phyloP scores from a whole-genome alignment of 1,140 invertebrate genomes.

The Drosophila cardini region DNA sequence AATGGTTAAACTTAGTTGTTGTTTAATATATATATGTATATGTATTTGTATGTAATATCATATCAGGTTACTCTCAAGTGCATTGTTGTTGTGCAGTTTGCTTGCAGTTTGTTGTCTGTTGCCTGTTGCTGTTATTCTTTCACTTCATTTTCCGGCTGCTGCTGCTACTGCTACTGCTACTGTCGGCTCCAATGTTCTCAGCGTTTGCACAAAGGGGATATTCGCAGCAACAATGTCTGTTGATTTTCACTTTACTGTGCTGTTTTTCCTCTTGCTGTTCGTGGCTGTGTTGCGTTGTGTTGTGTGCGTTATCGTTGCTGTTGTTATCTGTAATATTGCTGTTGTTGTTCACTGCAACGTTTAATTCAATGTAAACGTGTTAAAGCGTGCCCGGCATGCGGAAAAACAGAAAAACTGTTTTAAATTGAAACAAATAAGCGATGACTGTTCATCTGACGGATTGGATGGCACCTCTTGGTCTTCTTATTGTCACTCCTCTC shows the following conservation, averaged over 20 bases:
- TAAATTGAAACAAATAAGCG: constrained; percentile 56
- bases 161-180: constrained; percentile 33
- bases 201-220: constrained; percentile 39
- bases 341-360: constrained; percentile 49
- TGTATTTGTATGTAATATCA: constrained; percentile 65
- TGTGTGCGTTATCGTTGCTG: constrained; percentile 43
- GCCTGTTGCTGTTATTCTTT: constrained; percentile 72
- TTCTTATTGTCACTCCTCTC: neutral
- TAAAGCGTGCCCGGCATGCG: constrained; percentile 70
- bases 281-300: constrained; percentile 24
- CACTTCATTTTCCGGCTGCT: constrained; percentile 77
- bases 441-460: constrained; percentile 16
- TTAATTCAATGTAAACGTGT: constrained; percentile 81
- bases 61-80: constrained; percentile 69
- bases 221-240: constrained; percentile 72
- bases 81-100: constrained; percentile 80
- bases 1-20: constrained; percentile 21
- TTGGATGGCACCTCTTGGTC: constrained; percentile 4
- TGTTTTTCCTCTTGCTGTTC: constrained; percentile 23
- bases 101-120: constrained; percentile 27
- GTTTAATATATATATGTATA: constrained; percentile 30
- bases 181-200: constrained; percentile 25
- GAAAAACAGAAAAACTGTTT: constrained; percentile 58
- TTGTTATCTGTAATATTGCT: constrained; percentile 41
- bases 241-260: constrained; percentile 68